These are phyloP conservation scores for human (Homo sapiens) DNA, from an alignment of 2,113 vertebrate genomes.

Conservation along the genomic window DNA sequence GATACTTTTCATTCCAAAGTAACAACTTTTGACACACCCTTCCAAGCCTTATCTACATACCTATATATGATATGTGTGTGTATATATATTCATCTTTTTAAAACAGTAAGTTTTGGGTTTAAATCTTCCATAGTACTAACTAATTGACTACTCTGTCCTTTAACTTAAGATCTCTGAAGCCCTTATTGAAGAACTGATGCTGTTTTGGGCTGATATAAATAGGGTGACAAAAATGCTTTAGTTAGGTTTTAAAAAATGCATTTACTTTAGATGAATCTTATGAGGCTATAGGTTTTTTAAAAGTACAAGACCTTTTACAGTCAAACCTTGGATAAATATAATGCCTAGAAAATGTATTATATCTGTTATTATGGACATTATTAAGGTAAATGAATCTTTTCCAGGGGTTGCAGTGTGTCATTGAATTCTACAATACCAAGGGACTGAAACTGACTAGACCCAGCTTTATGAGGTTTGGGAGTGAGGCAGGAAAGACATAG, in stretches of 20 bases:
- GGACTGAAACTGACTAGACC: background rate
- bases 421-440: background rate
- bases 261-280: background rate
- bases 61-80: background rate
- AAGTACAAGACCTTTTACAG: background rate
- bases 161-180: background rate
- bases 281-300: background rate
- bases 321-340: background rate
- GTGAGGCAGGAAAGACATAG: background rate
- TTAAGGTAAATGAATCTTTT: background rate
- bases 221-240: slow-evolving; percentile 14
- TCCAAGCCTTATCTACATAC: background rate
- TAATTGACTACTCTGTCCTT: background rate
- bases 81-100: background rate
- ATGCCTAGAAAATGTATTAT: background rate
- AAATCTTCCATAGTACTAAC: background rate
- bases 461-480: background rate
- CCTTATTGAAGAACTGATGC: background rate
- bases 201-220: background rate
- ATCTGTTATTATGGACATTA: background rate
- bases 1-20: slow-evolving; percentile 25
- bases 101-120: background rate
- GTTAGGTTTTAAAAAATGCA: background rate
- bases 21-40: background rate
- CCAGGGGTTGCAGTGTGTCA: background rate